Conservation (phyloP, 2,797 vertebrate genomes). For the Gallinago nigripennis region DNA sequence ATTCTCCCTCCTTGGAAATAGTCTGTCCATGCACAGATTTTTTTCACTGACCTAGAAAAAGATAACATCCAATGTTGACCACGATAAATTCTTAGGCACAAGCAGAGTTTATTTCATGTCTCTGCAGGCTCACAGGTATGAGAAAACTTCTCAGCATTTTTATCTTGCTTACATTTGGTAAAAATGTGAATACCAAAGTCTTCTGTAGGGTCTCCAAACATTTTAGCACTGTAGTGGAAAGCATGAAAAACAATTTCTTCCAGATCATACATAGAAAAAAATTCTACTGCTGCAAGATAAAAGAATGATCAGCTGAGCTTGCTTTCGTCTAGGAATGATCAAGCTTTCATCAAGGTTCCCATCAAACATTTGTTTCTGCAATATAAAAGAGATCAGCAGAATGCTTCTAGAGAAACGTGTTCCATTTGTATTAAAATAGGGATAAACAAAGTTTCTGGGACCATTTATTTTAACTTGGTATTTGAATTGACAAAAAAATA, state of each 20-base stretch:
- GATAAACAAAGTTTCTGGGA: background rate
- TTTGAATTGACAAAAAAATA: background rate
- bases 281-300: background rate
- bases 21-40: background rate
- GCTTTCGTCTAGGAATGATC: background rate
- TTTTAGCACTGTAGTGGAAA: background rate
- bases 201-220: background rate
- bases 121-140: background rate
- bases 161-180: background rate
- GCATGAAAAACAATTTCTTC: background rate
- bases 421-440: background rate
- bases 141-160: background rate
- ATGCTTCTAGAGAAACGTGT: background rate
- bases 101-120: background rate
- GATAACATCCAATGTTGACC: background rate
- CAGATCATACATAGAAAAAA: background rate
- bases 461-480: background rate
- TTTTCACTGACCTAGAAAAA: background rate
- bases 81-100: background rate
- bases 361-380: background rate
- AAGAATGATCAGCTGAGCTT: background rate
- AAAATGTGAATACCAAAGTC: background rate
- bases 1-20: background rate
- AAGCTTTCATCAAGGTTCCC: background rate
- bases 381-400: background rate